These are phyloP conservation scores for Spermophilus dauricus DNA, from an alignment of 2,113 vertebrate species.

Conservation along the genomic window DNA sequence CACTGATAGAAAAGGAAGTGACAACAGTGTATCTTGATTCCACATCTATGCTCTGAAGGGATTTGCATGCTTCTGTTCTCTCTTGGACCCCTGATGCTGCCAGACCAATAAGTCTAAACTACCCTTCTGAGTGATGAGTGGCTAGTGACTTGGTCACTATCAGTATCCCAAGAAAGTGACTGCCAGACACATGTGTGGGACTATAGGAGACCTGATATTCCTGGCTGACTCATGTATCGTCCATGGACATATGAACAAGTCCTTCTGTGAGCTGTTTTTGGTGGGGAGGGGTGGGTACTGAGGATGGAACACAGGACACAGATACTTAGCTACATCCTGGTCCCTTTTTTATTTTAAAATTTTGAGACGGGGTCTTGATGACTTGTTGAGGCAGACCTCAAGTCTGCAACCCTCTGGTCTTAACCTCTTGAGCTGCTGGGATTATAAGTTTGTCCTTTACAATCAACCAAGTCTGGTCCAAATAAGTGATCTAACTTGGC, in stretches of 20 bases:
- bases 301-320: too few relatives aligned
- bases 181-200: not conserved
- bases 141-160: not conserved
- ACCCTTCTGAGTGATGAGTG: not conserved
- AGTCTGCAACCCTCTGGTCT: too few relatives aligned
- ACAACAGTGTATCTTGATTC: not conserved
- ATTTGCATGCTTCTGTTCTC: not conserved
- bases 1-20: not conserved
- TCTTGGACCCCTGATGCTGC: not conserved
- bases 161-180: not conserved
- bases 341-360: too few relatives aligned
- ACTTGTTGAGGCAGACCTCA: too few relatives aligned
- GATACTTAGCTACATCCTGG: too few relatives aligned
- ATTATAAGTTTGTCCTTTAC: not conserved
- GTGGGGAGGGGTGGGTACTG: too few relatives aligned
- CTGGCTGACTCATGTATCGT: not conserved
- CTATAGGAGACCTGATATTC: not conserved
- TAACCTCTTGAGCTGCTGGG: too few relatives aligned
- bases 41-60: not conserved
- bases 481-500: not conserved
- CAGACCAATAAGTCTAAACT: not conserved
- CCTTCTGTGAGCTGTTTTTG: not conserved
- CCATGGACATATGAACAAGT: not conserved
- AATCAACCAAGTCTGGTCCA: not conserved
- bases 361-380: too few relatives aligned